A percentile compares a stretch with the other conserved stretches of the same genome.
phyloP scores from a whole-genome alignment of 1,140 invertebrate species.

The Sminthurinus signatus region DNA sequence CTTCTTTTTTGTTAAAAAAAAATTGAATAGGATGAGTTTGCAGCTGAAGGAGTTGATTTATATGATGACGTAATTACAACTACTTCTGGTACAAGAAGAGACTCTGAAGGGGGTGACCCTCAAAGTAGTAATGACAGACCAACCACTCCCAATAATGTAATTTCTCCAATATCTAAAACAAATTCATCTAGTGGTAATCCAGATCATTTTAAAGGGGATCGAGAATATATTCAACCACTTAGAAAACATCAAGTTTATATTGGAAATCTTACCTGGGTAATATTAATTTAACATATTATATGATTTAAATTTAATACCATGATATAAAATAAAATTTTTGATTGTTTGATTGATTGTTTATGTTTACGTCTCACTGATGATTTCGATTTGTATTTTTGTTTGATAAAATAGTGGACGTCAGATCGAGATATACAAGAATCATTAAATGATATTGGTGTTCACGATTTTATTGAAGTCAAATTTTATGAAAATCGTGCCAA shows the following conservation, averaged over 20 bases:
- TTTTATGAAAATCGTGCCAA: slow-evolving; percentile 99
- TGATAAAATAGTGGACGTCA: slow-evolving; percentile 79
- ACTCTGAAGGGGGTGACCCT: slow-evolving; percentile 40
- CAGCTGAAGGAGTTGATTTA: slow-evolving; percentile 80
- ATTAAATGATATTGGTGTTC: slow-evolving; percentile 76
- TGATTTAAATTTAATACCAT: neutral
- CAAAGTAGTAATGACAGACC: neutral
- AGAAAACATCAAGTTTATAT: slow-evolving; percentile 85
- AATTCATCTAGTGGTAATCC: neutral
- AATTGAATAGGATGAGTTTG: slow-evolving; percentile 67
- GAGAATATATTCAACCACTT: slow-evolving; percentile 50
- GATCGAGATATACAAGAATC: slow-evolving; percentile 91
- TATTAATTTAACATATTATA: slow-evolving; percentile 37
- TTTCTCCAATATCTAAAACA: slow-evolving; percentile 4
- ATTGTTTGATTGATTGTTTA: neutral
- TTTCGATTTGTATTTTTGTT: no score
- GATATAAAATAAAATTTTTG: neutral
- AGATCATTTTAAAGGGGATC: slow-evolving; percentile 7
- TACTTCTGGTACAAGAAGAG: slow-evolving; percentile 51
- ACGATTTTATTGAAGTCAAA: slow-evolving; percentile 94
- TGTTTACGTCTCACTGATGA: no score
- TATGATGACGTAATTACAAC: slow-evolving; percentile 93
- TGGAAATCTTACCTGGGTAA: slow-evolving; percentile 80
- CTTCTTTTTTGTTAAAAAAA: no score
- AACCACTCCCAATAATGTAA: slow-evolving; percentile 33